These are phyloP conservation scores for Nemoura dubitans DNA, from an alignment of 2,888 invertebrate species.

Conservation along the genomic window DNA sequence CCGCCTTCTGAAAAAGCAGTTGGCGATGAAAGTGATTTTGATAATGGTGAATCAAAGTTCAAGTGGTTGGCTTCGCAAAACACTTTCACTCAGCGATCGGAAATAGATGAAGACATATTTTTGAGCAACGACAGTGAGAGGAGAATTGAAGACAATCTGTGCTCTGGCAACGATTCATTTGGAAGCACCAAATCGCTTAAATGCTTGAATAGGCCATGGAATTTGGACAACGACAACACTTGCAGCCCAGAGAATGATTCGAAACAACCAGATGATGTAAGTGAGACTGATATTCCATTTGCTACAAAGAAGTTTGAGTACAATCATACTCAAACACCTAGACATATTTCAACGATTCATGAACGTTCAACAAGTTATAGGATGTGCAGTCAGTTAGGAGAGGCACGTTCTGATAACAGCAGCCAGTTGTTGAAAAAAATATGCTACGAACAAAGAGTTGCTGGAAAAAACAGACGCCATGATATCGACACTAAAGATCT, in stretches of 20 bases:
- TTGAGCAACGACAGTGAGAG: slow-evolving; percentile 3
- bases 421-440: background rate
- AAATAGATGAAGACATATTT: background rate
- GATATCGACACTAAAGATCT: background rate
- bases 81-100: slow-evolving; percentile 26
- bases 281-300: background rate
- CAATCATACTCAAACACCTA: background rate
- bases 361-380: background rate
- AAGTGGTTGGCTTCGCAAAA: slow-evolving; percentile 7
- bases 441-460: background rate
- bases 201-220: too few species aligned
- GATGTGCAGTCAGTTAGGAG: background rate
- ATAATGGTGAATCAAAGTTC: slow-evolving; percentile 13
- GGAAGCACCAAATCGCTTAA: background rate
- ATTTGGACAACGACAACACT: too few species aligned
- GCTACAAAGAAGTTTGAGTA: background rate
- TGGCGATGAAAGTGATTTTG: background rate
- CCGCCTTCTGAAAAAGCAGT: background rate
- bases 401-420: background rate
- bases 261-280: background rate
- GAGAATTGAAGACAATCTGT: background rate
- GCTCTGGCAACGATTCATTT: background rate
- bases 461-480: background rate
- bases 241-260: background rate
- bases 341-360: background rate